Evolutionary conservation across 2,113 vertebrate species (phyloP).

Genomic region (Cynocephalus volans): DNA sequence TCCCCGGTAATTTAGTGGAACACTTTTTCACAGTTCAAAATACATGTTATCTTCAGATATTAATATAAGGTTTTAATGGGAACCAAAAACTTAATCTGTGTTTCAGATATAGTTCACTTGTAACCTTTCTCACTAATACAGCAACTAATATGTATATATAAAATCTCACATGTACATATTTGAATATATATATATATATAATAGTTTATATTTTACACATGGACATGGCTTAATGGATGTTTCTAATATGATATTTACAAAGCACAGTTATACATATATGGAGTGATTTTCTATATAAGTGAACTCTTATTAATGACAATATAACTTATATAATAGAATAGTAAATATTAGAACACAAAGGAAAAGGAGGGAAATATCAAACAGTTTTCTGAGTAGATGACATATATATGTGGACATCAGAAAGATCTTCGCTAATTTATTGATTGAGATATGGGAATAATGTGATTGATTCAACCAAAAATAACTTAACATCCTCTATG

Average conservation of each 20-base stretch:
- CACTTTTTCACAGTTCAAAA: background rate
- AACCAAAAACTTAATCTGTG: background rate
- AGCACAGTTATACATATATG: background rate
- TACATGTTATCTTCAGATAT: background rate
- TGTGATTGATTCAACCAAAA: background rate
- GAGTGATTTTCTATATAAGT: background rate
- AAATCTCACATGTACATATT: background rate
- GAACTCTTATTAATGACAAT: background rate
- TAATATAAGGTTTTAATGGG: background rate
- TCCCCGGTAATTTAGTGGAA: background rate
- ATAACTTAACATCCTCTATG: background rate
- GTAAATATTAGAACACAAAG: background rate
- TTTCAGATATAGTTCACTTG: background rate
- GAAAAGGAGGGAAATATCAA: background rate
- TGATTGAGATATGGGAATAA: background rate
- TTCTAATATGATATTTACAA: background rate
- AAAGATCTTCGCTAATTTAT: background rate
- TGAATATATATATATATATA: background rate
- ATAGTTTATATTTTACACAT: background rate
- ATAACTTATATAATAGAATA: background rate
- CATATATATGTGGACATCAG: background rate
- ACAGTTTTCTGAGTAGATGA: background rate
- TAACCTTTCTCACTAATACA: background rate
- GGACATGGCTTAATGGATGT: background rate
- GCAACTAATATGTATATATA: background rate